These are phyloP conservation scores for Scophthalmus maximus DNA, from an alignment of 2,113 vertebrate species.

Conservation along the genomic window DNA sequence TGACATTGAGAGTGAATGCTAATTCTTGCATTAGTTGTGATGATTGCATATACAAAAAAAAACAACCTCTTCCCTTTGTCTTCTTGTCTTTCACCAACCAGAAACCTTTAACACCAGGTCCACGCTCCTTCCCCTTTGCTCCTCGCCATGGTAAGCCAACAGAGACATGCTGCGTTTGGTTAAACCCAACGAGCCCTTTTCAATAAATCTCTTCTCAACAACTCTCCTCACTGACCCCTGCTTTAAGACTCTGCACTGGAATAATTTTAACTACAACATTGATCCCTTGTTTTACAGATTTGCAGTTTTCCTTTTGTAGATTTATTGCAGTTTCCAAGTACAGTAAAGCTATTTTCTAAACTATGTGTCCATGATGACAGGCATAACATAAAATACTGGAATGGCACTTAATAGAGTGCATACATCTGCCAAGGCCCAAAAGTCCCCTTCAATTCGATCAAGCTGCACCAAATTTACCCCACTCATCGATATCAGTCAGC, in stretches of 20 bases:
- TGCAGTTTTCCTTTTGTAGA: conserved; percentile 5
- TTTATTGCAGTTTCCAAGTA: conserved; percentile 8
- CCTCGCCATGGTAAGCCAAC: conserved; percentile 71
- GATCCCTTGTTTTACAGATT: conserved; percentile 13
- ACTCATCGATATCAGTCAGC: too few species aligned
- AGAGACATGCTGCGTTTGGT: conserved; percentile 24
- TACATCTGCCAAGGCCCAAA: too few species aligned
- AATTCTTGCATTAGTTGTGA: not conserved
- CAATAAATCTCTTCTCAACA: conserved; percentile 53
- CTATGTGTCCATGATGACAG: not conserved
- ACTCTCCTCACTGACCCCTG: conserved; percentile 23
- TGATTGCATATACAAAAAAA: not conserved
- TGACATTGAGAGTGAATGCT: not conserved
- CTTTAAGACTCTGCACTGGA: conserved; percentile 41
- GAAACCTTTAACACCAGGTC: conserved; percentile 62
- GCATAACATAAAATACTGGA: too few species aligned
- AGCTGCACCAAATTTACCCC: too few species aligned
- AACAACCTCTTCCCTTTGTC: conserved; percentile 6
- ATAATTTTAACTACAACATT: conserved; percentile 38
- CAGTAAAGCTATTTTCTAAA: not conserved
- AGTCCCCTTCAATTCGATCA: too few species aligned
- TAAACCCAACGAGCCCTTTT: conserved; percentile 37
- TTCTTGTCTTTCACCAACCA: conserved; percentile 53
- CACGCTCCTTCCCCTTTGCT: conserved; percentile 39
- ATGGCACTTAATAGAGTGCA: too few species aligned